Conservation (phyloP, 2,888 invertebrate genomes). For the Argyresthia albistria region DNA sequence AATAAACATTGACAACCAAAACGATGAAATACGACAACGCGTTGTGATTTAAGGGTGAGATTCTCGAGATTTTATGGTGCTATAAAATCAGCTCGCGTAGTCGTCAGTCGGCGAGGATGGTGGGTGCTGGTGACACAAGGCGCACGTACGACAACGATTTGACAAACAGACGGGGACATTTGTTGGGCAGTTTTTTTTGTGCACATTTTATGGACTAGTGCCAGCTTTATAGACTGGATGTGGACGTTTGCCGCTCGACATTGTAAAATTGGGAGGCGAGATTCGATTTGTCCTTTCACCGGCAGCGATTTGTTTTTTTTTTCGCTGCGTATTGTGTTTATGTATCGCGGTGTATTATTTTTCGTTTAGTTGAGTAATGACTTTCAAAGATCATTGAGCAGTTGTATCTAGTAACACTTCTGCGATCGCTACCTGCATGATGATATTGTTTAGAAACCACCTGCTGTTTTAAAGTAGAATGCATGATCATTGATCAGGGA, state of each 20-base stretch:
- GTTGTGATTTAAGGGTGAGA: conserved; percentile 69
- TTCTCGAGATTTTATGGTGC: conserved; percentile 69
- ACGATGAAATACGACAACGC: conserved; percentile 69
- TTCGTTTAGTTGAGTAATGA: no score
- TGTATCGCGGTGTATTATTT: no score
- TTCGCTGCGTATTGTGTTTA: neutral
- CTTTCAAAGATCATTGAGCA: neutral
- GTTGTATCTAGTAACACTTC: no score
- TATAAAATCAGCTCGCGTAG: conserved; percentile 65
- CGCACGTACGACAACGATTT: conserved; percentile 66
- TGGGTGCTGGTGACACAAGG: conserved; percentile 21
- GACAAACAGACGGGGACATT: conserved; percentile 69
- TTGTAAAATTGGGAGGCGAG: conserved; percentile 39
- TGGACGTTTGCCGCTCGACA: conserved; percentile 42
- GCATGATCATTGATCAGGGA: no score
- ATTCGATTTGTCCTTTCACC: conserved; percentile 29
- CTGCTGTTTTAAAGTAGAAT: no score
- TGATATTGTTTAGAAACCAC: no score
- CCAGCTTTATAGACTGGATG: conserved; percentile 60
- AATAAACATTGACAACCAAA: conserved; percentile 72
- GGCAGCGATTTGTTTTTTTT: neutral
- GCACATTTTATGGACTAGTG: conserved; percentile 64
- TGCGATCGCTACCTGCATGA: no score
- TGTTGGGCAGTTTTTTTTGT: conserved; percentile 46
- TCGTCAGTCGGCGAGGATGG: conserved; percentile 14